A percentile compares a stretch with the other conserved stretches of the same genome.
Conservation (phyloP, 2,797 vertebrate genomes). For the Bryconaethiops microstoma region DNA sequence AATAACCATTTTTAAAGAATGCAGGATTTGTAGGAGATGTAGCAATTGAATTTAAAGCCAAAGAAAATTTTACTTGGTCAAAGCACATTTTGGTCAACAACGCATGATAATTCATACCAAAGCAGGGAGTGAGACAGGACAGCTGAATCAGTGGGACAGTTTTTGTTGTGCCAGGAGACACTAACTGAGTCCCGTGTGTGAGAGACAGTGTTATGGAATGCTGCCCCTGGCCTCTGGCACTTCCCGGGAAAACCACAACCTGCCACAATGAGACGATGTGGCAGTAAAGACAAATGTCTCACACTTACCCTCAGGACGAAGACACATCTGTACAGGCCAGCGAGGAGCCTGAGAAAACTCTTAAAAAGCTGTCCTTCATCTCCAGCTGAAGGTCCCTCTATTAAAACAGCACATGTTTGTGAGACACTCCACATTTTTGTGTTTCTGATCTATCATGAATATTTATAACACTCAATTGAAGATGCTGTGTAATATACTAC, state of each 20-base stretch:
- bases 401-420: constrained; percentile 39
- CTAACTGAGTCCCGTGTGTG: neutral
- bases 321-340: constrained; percentile 42
- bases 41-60: neutral
- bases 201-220: constrained; percentile 46
- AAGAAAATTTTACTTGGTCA: neutral
- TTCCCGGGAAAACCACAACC: constrained; percentile 50
- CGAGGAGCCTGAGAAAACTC: constrained; percentile 35
- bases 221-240: constrained; percentile 46
- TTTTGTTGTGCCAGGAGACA: constrained; percentile 5
- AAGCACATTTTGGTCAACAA: neutral
- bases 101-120: neutral
- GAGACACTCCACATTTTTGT: neutral
- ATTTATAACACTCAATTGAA: neutral
- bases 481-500: too few species aligned
- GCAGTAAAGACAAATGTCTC: constrained; percentile 48
- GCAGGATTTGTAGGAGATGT: neutral
- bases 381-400: constrained; percentile 16
- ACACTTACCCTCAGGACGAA: constrained; percentile 42
- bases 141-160: neutral
- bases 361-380: constrained; percentile 29
- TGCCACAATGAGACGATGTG: constrained; percentile 41
- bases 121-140: neutral
- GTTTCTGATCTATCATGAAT: neutral
- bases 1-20: neutral